Conservation (phyloP, 2,888 invertebrate genomes). For the Chloroclysta siterata region DNA sequence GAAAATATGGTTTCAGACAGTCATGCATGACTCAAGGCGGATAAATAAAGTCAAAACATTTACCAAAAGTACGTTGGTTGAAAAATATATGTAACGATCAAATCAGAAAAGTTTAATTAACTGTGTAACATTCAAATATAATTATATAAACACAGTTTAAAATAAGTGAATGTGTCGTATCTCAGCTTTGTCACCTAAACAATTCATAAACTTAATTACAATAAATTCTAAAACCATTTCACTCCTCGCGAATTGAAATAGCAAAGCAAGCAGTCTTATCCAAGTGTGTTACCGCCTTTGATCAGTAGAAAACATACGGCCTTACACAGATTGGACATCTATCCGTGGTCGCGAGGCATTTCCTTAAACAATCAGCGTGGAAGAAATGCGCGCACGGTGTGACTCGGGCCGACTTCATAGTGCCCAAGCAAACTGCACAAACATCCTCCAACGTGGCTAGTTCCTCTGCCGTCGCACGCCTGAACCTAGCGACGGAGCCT, state of each 20-base stretch:
- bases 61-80: too few relatives aligned
- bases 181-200: constrained; percentile 1
- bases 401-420: constrained; percentile 89
- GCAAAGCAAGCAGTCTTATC: constrained; percentile 64
- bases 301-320: constrained; percentile 85
- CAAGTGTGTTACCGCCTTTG: constrained; percentile 37
- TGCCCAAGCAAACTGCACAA: constrained; percentile 90
- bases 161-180: background rate
- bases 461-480: constrained; percentile 87
- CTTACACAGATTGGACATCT: constrained; percentile 91
- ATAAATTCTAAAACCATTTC: constrained; percentile 42
- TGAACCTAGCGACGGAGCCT: constrained; percentile 85
- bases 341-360: constrained; percentile 88
- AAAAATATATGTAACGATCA: background rate
- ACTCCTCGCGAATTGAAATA: constrained; percentile 39
- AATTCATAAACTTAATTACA: constrained; percentile 30
- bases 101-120: too few relatives aligned
- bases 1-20: too few relatives aligned
- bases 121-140: background rate
- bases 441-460: constrained; percentile 89
- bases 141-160: constrained; percentile 4
- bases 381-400: constrained; percentile 93
- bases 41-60: too few relatives aligned
- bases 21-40: too few relatives aligned
- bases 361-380: constrained; percentile 90